These are phyloP conservation scores for Aegotheles bennettii DNA, from an alignment of 2,113 vertebrate species.

Conservation along the genomic window DNA sequence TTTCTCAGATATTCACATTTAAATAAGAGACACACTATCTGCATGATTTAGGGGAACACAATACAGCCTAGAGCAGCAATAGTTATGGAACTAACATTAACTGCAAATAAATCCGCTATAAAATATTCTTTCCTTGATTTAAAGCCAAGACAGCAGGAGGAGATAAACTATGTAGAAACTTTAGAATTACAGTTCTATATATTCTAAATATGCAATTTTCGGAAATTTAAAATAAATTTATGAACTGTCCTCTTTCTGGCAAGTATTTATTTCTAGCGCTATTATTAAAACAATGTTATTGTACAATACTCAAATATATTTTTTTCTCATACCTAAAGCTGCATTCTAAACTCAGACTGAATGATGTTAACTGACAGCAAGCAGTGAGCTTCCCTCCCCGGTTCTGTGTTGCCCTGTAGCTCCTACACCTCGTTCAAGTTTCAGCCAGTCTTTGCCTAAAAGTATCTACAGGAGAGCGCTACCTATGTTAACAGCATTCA, in stretches of 20 bases:
- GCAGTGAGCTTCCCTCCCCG: rapidly evolving
- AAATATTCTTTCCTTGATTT: background rate
- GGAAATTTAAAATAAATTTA: background rate
- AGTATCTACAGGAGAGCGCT: background rate
- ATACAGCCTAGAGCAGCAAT: background rate
- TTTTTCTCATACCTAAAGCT: background rate
- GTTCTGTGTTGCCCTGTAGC: background rate
- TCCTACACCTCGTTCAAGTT: background rate
- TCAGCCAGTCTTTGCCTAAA: background rate
- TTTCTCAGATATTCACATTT: conserved; percentile 18
- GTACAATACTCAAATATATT: background rate
- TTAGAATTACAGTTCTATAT: background rate
- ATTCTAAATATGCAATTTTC: background rate
- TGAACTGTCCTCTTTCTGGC: background rate
- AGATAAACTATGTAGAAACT: background rate
- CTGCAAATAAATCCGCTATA: background rate
- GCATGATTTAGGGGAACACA: background rate
- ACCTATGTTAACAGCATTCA: background rate
- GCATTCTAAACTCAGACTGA: background rate
- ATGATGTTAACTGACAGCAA: background rate
- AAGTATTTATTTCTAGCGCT: background rate
- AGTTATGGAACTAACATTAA: background rate
- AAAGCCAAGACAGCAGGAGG: background rate
- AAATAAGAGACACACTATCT: background rate
- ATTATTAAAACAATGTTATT: background rate